Evolutionary conservation across 1,140 invertebrate genomes (phyloP).

Genomic region (Macrocentrus cingulum): DNA sequence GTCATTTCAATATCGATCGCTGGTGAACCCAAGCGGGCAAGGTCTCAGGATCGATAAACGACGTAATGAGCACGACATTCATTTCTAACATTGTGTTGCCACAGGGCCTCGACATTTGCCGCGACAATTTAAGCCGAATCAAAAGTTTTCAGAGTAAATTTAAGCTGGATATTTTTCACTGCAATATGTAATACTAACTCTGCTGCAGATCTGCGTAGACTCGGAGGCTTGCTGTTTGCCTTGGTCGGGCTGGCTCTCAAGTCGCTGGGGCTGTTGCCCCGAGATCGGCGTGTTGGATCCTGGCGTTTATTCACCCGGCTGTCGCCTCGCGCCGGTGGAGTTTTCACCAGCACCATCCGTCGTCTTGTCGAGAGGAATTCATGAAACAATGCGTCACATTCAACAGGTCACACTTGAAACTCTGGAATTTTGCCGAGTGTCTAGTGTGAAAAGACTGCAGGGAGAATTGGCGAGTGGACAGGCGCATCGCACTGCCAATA

Average conservation of each 20-base stretch:
- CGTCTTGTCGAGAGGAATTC: too few species aligned
- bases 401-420: too few species aligned
- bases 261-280: slow-evolving; percentile 39
- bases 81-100: too few species aligned
- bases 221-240: slow-evolving; percentile 34
- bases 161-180: too few species aligned
- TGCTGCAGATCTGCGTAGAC: slow-evolving; percentile 42
- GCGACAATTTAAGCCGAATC: too few species aligned
- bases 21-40: slow-evolving; percentile 10
- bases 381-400: too few species aligned
- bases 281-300: slow-evolving; percentile 28
- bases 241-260: slow-evolving; percentile 37
- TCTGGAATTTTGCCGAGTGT: too few species aligned
- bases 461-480: slow-evolving; percentile 17
- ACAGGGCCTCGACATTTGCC: too few species aligned
- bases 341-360: slow-evolving; percentile 49
- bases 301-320: slow-evolving; percentile 31
- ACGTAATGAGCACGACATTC: too few species aligned
- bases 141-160: too few species aligned
- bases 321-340: slow-evolving; percentile 40
- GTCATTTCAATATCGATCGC: slow-evolving; percentile 13
- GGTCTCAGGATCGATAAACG: slow-evolving; percentile 9
- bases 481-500: slow-evolving; percentile 19
- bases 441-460: too few species aligned
- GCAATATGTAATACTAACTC: slow-evolving; percentile 41